phyloP scores from a whole-genome alignment of 2,888 invertebrate species.

The Amphipyra berbera region DNA sequence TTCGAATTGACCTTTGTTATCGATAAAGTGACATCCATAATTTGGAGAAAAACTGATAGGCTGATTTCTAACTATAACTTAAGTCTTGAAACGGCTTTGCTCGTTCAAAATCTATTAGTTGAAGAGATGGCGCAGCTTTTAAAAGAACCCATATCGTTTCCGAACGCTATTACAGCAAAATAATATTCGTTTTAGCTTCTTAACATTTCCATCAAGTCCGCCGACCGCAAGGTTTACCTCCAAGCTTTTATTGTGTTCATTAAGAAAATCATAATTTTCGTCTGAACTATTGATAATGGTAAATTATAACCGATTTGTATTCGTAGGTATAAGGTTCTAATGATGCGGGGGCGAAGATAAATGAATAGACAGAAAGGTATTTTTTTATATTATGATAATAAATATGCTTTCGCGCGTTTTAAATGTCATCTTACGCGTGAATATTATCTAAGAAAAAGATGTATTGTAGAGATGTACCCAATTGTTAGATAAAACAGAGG shows the following conservation, averaged over 20 bases:
- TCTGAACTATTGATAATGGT: neutral
- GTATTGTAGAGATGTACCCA: constrained; percentile 27
- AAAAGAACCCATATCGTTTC: constrained; percentile 2
- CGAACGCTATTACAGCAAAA: constrained; percentile 8
- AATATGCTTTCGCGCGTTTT: constrained; percentile 1
- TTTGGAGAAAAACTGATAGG: constrained; percentile 23
- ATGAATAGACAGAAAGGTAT: constrained; percentile 9
- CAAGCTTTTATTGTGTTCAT: neutral
- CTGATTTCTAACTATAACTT: constrained; percentile 39
- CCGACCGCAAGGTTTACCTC: neutral
- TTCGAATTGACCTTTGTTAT: constrained; percentile 65
- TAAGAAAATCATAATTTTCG: constrained; percentile 11
- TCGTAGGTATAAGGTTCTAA: constrained; percentile 24
- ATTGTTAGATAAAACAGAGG: constrained; percentile 48
- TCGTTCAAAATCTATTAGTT: constrained; percentile 28
- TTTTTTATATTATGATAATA: constrained; percentile 13
- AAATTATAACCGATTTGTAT: constrained; percentile 12
- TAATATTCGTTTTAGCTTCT: constrained; percentile 24
- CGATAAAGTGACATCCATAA: constrained; percentile 15
- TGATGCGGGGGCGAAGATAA: constrained; percentile 24
- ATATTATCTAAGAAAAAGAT: constrained; percentile 48
- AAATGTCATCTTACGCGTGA: constrained; percentile 18
- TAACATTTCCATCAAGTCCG: constrained; percentile 2
- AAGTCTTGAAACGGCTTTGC: constrained; percentile 7
- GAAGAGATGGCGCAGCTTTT: constrained; percentile 29